Conservation (phyloP, 2,113 vertebrate species). For the Cheilinus undulatus region DNA sequence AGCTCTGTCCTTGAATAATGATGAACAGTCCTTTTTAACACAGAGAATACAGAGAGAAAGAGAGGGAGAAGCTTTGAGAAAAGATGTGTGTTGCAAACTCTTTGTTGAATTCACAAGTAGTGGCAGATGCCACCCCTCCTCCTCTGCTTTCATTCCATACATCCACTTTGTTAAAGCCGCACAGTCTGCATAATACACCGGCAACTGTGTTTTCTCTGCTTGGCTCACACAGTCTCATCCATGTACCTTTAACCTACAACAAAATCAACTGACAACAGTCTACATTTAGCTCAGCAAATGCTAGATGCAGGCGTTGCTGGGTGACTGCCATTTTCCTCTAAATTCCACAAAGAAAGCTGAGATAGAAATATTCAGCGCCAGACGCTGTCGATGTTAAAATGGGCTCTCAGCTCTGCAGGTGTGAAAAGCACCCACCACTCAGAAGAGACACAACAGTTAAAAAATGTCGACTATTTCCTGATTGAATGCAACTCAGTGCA, state of each 20-base stretch:
- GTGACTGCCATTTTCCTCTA: constrained; percentile 13
- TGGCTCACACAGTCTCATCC: background rate
- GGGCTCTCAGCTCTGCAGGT: constrained; percentile 28
- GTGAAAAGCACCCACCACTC: constrained; percentile 27
- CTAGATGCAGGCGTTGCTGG: background rate
- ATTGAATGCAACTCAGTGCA: background rate
- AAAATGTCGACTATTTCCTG: constrained; percentile 3
- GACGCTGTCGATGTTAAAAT: background rate
- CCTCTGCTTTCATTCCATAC: constrained; percentile 42
- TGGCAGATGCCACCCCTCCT: constrained; percentile 69
- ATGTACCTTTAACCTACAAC: background rate
- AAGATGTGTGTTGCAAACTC: constrained; percentile 55
- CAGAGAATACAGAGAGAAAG: constrained; percentile 54
- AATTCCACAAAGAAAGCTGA: constrained; percentile 14
- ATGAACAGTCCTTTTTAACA: constrained; percentile 74
- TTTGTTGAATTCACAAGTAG: constrained; percentile 68
- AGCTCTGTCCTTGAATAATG: constrained; percentile 80
- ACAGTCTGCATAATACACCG: constrained; percentile 5
- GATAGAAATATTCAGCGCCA: constrained; percentile 10
- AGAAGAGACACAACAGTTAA: constrained; percentile 6
- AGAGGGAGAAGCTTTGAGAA: constrained; percentile 52
- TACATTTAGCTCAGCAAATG: constrained; percentile 6
- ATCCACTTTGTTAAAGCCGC: constrained; percentile 35
- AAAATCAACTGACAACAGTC: constrained; percentile 4
- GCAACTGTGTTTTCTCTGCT: constrained; percentile 21